Percentiles rank a stretch among this genome's conserved stretches.
phyloP scores from a whole-genome alignment of 2,888 invertebrate genomes.

The Neoascia interrupta region DNA sequence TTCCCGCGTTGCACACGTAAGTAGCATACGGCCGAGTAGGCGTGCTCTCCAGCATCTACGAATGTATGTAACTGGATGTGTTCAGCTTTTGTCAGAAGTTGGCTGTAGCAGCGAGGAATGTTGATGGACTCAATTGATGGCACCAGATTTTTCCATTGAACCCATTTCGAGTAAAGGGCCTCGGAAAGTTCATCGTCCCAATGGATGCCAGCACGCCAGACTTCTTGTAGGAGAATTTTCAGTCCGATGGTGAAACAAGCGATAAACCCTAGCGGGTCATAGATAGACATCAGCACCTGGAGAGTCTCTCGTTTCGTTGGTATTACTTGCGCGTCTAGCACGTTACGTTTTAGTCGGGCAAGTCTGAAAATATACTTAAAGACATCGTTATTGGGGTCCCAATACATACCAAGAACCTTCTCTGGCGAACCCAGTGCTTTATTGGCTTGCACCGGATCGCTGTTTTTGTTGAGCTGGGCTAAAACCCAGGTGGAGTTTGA shows the following conservation, averaged over 20 bases:
- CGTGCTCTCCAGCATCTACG: slow-evolving; percentile 25
- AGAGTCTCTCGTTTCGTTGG: slow-evolving; percentile 58
- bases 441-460: neutral
- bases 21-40: slow-evolving; percentile 70
- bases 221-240: slow-evolving; percentile 60
- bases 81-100: slow-evolving; percentile 12
- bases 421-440: slow-evolving; percentile 1
- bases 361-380: slow-evolving; percentile 65
- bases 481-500: slow-evolving; percentile 50
- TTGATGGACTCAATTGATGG: slow-evolving; percentile 32
- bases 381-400: slow-evolving; percentile 40
- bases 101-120: slow-evolving; percentile 60
- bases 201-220: slow-evolving; percentile 63
- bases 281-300: slow-evolving; percentile 65
- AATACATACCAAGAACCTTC: slow-evolving; percentile 33
- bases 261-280: slow-evolving; percentile 59
- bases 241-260: slow-evolving; percentile 51
- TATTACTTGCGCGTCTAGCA: slow-evolving; percentile 26
- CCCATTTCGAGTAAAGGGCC: slow-evolving; percentile 32
- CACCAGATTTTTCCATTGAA: slow-evolving; percentile 47
- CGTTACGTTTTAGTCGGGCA: slow-evolving; percentile 37
- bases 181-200: slow-evolving; percentile 50
- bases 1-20: slow-evolving; percentile 44
- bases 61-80: slow-evolving; percentile 58
- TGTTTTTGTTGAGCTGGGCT: neutral